A percentile compares a stretch with the other conserved stretches of the same genome.
Evolutionary conservation across 2,113 vertebrate species (phyloP).

Genomic region (Zapornia atra): DNA sequence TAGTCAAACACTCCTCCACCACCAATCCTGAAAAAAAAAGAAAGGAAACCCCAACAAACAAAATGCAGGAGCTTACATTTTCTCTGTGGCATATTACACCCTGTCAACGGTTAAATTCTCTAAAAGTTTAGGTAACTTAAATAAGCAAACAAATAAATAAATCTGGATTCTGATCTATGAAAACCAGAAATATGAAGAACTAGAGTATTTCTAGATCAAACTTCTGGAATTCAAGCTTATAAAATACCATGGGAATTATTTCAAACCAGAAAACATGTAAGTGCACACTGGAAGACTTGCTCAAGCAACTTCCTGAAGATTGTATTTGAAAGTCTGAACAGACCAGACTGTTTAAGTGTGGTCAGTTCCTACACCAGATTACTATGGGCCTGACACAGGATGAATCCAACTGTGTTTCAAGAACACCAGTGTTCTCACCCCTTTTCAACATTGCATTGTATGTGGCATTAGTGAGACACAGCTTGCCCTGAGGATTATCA

Average conservation of each 20-base stretch:
- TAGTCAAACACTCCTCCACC: neutral
- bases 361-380: neutral
- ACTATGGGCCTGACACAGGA: neutral
- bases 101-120: neutral
- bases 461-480: neutral
- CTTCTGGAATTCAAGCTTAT: neutral
- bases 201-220: neutral
- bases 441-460: neutral
- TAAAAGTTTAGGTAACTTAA: neutral
- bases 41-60: neutral
- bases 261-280: neutral
- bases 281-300: neutral
- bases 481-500: neutral
- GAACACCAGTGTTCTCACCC: neutral
- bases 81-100: accelerated
- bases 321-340: neutral
- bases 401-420: neutral
- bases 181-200: neutral
- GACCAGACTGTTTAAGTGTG: neutral
- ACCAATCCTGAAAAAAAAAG: neutral
- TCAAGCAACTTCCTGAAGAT: neutral
- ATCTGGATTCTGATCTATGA: neutral
- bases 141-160: neutral
- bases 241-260: neutral
- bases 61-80: neutral